Evolutionary conservation across 2,113 vertebrate species (phyloP).

Genomic region (Pyrgilauda ruficollis): DNA sequence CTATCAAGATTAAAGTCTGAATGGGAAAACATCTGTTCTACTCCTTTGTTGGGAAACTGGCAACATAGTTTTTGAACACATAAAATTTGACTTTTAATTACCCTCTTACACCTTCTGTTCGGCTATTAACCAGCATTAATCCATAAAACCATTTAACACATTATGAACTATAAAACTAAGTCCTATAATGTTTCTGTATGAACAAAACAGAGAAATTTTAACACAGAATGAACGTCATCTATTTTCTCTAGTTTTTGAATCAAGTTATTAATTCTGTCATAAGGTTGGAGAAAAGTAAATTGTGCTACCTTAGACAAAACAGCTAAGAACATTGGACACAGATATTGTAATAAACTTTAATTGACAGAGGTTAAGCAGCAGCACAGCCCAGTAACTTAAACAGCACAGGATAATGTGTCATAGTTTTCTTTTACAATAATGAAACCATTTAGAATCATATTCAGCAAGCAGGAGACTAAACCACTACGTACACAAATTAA

Average conservation of each 20-base stretch:
- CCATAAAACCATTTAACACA: background rate
- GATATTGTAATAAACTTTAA: background rate
- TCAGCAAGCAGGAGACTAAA: background rate
- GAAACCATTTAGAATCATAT: background rate
- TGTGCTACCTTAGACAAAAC: background rate
- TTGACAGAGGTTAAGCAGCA: background rate
- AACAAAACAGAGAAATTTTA: background rate
- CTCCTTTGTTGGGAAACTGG: slow-evolving; percentile 19
- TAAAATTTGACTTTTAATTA: slow-evolving; percentile 55
- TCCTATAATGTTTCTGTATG: background rate
- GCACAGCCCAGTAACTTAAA: background rate
- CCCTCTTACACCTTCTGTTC: slow-evolving; percentile 9
- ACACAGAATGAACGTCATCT: background rate
- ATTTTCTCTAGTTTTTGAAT: background rate
- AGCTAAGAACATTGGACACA: background rate
- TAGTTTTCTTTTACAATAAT: background rate
- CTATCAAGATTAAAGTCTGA: slow-evolving; percentile 46
- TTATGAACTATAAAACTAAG: background rate
- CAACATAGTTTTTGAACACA: slow-evolving; percentile 9
- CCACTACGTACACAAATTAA: background rate
- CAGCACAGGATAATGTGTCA: background rate
- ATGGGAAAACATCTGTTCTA: slow-evolving; percentile 59
- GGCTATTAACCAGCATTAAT: background rate
- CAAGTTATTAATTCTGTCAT: background rate
- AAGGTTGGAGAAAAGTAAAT: background rate